phyloP scores from a whole-genome alignment of 2,797 vertebrate species.

The Neosalanx taihuensis region DNA sequence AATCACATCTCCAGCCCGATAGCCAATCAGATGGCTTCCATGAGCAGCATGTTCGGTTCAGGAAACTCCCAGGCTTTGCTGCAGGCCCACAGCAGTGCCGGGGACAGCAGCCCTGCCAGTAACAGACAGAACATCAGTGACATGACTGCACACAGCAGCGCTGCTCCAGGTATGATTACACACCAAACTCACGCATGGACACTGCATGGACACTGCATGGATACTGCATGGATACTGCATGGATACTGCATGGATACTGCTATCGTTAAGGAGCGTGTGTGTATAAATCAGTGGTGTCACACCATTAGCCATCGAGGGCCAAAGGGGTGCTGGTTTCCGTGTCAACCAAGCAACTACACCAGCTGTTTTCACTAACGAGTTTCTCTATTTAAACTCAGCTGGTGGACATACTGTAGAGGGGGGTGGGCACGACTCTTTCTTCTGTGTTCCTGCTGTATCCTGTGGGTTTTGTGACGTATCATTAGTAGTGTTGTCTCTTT shows the following conservation, averaged over 20 bases:
- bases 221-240: no score
- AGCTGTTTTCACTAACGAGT: no score
- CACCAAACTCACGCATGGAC: no score
- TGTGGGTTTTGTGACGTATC: not conserved
- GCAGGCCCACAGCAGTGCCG: constrained; percentile 60
- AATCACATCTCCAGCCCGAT: constrained; percentile 59
- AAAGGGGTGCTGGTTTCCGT: no score
- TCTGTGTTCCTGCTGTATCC: not conserved
- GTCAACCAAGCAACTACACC: no score
- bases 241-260: no score
- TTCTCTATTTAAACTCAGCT: no score
- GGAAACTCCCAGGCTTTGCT: constrained; percentile 66
- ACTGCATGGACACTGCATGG: no score
- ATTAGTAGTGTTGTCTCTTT: not conserved
- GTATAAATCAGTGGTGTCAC: no score
- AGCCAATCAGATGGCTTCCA: constrained; percentile 66
- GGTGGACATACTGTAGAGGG: no score
- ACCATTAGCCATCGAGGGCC: no score
- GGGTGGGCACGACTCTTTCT: no score
- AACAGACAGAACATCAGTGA: constrained; percentile 62
- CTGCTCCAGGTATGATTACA: constrained; percentile 58
- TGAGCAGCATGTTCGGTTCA: constrained; percentile 69
- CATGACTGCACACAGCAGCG: constrained; percentile 55
- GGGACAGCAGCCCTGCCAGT: constrained; percentile 46
- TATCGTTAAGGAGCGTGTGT: not conserved